These are phyloP conservation scores for Limnodromus scolopaceus DNA, from an alignment of 2,797 vertebrate species.

Conservation along the genomic window DNA sequence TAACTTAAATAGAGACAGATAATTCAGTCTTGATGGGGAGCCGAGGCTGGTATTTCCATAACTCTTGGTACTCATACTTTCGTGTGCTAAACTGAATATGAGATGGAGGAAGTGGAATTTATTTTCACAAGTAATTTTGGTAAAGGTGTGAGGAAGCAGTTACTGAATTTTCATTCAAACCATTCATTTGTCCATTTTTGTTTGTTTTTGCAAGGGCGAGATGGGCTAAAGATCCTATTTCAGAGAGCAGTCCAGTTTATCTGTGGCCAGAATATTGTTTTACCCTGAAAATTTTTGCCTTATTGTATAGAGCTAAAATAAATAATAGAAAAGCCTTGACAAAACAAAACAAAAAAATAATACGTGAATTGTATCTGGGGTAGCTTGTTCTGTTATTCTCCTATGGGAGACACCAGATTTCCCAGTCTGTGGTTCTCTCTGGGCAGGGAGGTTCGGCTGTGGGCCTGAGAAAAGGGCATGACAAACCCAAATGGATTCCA, in stretches of 20 bases:
- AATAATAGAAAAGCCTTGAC: background rate
- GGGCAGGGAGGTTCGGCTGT: background rate
- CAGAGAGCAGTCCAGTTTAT: background rate
- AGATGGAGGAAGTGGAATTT: background rate
- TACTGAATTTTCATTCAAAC: background rate
- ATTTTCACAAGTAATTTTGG: background rate
- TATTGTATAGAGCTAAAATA: background rate
- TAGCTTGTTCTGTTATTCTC: background rate
- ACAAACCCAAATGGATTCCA: background rate
- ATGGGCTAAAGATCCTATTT: background rate
- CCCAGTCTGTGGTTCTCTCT: background rate
- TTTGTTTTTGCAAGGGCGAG: background rate
- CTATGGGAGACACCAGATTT: background rate
- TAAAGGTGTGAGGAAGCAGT: background rate
- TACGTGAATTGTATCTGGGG: background rate
- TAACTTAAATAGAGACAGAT: background rate
- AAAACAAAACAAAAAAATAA: background rate
- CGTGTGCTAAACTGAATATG: background rate
- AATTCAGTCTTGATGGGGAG: background rate
- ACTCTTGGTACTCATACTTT: background rate
- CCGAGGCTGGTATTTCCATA: background rate
- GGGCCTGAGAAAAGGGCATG: background rate
- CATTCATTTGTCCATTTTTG: background rate
- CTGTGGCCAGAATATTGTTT: background rate
- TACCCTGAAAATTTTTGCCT: background rate